These are phyloP conservation scores for Epirrita christyi DNA, from an alignment of 2,888 invertebrate genomes.

Conservation along the genomic window DNA sequence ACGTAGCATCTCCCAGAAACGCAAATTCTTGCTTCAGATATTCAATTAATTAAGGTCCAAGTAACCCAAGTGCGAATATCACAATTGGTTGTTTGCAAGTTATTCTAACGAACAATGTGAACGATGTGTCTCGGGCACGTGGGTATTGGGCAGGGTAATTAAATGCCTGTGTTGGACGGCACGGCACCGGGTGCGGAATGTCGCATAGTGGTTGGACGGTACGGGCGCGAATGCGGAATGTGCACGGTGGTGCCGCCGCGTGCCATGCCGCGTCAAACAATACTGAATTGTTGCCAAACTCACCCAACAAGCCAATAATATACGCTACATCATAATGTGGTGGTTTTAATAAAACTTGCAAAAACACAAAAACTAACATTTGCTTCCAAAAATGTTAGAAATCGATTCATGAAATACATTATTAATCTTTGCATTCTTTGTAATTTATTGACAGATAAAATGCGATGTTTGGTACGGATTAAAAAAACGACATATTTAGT, in stretches of 20 bases:
- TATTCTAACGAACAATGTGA: constrained; percentile 71
- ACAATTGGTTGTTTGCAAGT: constrained; percentile 58
- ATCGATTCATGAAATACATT: too few species aligned
- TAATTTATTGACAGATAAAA: too few species aligned
- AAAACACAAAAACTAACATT: too few species aligned
- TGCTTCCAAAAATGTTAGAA: too few species aligned
- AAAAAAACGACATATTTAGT: too few species aligned
- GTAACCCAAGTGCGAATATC: constrained; percentile 36
- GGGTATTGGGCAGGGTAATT: constrained; percentile 64
- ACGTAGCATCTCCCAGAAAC: background rate
- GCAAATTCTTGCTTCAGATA: constrained; percentile 35
- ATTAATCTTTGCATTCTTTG: too few species aligned
- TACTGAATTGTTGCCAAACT: constrained; percentile 68
- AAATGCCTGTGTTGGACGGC: constrained; percentile 72
- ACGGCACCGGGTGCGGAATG: constrained; percentile 48
- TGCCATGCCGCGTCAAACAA: constrained; percentile 61
- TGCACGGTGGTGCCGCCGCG: constrained; percentile 52
- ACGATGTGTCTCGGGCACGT: constrained; percentile 57
- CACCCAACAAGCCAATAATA: constrained; percentile 39
- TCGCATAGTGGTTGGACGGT: constrained; percentile 36
- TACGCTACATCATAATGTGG: background rate
- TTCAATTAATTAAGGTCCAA: constrained; percentile 31
- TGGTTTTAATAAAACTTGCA: too few species aligned
- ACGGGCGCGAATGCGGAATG: constrained; percentile 51
- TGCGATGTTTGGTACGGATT: too few species aligned